Percentiles rank a stretch among this genome's conserved stretches.
These are phyloP conservation scores for Delphinus delphis DNA, from an alignment of 2,113 vertebrate species.

Conservation along the genomic window DNA sequence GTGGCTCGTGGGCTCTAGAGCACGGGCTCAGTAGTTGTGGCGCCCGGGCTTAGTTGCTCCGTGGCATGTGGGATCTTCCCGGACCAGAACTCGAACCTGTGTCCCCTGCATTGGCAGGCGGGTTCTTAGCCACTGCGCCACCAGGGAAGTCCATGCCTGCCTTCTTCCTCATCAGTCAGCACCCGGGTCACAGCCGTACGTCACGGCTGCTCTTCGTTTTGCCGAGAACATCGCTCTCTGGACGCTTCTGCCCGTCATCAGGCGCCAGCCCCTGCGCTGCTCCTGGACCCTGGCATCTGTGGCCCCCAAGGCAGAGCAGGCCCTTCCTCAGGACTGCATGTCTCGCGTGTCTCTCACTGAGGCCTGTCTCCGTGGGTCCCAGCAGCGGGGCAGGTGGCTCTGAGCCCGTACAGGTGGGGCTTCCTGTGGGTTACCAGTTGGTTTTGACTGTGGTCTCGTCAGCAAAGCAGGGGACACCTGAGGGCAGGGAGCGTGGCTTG, in stretches of 20 bases:
- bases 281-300: fast-evolving
- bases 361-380: fast-evolving
- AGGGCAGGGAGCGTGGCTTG: neutral
- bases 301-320: neutral
- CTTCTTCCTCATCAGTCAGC: too few relatives aligned
- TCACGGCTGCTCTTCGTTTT: neutral
- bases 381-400: too few relatives aligned
- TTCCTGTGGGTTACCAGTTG: neutral
- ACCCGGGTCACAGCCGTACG: fast-evolving
- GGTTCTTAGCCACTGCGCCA: too few relatives aligned
- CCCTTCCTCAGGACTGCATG: neutral
- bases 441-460: neutral
- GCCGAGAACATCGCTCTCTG: neutral
- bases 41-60: too few relatives aligned
- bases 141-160: too few relatives aligned
- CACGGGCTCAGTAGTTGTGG: too few relatives aligned
- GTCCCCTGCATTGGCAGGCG: too few relatives aligned
- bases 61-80: too few relatives aligned
- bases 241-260: neutral
- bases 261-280: neutral
- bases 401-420: neutral
- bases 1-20: too few relatives aligned
- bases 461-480: too few relatives aligned
- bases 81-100: too few relatives aligned
- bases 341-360: neutral